Conservation (phyloP, 2,113 vertebrate species). For the Rhinogobius similis region DNA sequence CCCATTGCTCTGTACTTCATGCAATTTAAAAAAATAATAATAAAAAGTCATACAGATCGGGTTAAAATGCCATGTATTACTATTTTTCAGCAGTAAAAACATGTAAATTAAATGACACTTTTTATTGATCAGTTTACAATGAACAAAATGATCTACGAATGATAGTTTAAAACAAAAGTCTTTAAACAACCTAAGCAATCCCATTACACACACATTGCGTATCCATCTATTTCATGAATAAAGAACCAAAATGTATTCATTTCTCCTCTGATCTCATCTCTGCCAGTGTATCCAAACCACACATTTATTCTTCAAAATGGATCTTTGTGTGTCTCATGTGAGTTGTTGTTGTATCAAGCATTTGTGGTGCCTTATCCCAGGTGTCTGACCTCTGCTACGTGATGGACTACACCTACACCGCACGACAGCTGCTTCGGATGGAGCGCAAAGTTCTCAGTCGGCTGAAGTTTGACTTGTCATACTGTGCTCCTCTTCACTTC, state of each 20-base stretch:
- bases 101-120: too few relatives aligned
- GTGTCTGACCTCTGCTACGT: conserved; percentile 84
- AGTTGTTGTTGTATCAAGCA: background rate
- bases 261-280: too few relatives aligned
- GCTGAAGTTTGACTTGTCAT: conserved; percentile 81
- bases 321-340: background rate
- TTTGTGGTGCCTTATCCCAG: conserved; percentile 26
- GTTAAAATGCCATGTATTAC: too few relatives aligned
- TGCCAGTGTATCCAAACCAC: too few relatives aligned
- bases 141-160: too few relatives aligned
- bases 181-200: background rate
- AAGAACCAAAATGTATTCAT: background rate
- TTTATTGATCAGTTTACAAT: too few relatives aligned
- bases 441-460: conserved; percentile 80
- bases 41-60: too few relatives aligned
- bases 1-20: too few relatives aligned
- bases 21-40: too few relatives aligned
- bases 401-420: conserved; percentile 82
- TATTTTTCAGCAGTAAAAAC: too few relatives aligned
- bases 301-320: too few relatives aligned
- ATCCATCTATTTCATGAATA: background rate
- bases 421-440: conserved; percentile 80
- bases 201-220: background rate
- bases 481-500: conserved; percentile 79
- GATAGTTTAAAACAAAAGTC: too few relatives aligned